These are phyloP conservation scores for Oppia nitens DNA, from an alignment of 1,140 invertebrate species.

Conservation along the genomic window DNA sequence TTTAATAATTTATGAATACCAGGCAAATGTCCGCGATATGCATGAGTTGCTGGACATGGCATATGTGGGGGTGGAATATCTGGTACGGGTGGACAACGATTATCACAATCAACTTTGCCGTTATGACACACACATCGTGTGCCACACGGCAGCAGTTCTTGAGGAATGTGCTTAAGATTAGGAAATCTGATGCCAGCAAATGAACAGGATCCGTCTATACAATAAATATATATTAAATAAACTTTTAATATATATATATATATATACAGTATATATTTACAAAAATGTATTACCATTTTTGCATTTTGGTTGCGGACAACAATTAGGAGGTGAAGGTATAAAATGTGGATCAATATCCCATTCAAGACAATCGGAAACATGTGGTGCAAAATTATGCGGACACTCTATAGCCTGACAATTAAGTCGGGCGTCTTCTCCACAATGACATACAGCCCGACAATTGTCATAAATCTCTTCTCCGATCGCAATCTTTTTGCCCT, in stretches of 20 bases:
- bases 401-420: slow-evolving; percentile 44
- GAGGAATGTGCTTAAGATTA: slow-evolving; percentile 49
- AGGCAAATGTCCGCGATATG: slow-evolving; percentile 37
- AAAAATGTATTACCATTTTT: slow-evolving; percentile 22
- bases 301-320: slow-evolving; percentile 47
- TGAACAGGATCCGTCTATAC: slow-evolving; percentile 23
- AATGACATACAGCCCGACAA: slow-evolving; percentile 52
- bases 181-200: slow-evolving; percentile 30
- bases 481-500: slow-evolving; percentile 38
- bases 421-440: slow-evolving; percentile 38
- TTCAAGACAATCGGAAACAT: slow-evolving; percentile 56
- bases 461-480: slow-evolving; percentile 50
- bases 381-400: slow-evolving; percentile 18
- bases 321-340: slow-evolving; percentile 50
- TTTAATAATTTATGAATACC: neutral
- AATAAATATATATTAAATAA: neutral
- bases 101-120: slow-evolving; percentile 63
- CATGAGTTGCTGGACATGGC: slow-evolving; percentile 39
- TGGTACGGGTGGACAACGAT: slow-evolving; percentile 51
- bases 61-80: slow-evolving; percentile 50
- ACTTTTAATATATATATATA: slow-evolving; percentile 8
- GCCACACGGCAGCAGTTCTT: slow-evolving; percentile 49
- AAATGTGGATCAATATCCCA: slow-evolving; percentile 59
- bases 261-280: slow-evolving; percentile 1
- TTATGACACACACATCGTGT: slow-evolving; percentile 67